Evolutionary conservation across 1,140 invertebrate species (phyloP), one percentile per base, ranked within the genome.

Genomic region (Trigoniulus corallinus): DNA sequence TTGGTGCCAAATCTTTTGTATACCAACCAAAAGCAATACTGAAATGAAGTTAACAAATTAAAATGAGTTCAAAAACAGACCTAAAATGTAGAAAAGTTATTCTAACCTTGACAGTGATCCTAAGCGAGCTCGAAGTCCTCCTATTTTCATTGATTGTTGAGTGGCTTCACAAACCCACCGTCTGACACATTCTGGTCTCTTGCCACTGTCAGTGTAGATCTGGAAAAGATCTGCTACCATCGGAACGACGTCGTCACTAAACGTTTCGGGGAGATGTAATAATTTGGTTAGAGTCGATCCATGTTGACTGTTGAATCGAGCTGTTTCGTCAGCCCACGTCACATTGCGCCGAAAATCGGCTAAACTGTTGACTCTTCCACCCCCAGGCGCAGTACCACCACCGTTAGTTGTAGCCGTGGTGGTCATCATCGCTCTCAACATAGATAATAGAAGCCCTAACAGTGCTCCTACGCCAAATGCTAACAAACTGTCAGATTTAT

Each of bases 401-500:
- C 7, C 29, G 7, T 7, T 7, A 34, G 29, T 15, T n/a, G n/a
- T n/a, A 34, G 29, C 29, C 15, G 29, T 15, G 7, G 15, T 34
- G 7, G 15, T 34, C 29, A 34, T 34, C 15, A 15, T 15, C 7
- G 4, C 18, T 4, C 42, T 7, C 4, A 44, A 20, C 4, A 44
- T 7, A 10, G 42, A 7, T 21, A 44, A 24, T 24, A 44, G 21
- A 10, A 44, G 18, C 7, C 42, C 42, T 7, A 44, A 12, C 18
- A 44, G 42, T 44, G 42, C 42, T 20, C 42, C 42, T 10, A 44
- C 24, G 12, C 42, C 42, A 44, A 44, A 44, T 20, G 42, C 42
- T 21, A 44, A 20, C 12, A 44, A 24, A 20, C 24, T 20, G 18
- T 44, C 12, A 7, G 18, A 20, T 24, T 44, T 4, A 44, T 44